These are phyloP conservation scores for Pseudopodoces humilis DNA, from an alignment of 2,113 vertebrate species.

Conservation along the genomic window DNA sequence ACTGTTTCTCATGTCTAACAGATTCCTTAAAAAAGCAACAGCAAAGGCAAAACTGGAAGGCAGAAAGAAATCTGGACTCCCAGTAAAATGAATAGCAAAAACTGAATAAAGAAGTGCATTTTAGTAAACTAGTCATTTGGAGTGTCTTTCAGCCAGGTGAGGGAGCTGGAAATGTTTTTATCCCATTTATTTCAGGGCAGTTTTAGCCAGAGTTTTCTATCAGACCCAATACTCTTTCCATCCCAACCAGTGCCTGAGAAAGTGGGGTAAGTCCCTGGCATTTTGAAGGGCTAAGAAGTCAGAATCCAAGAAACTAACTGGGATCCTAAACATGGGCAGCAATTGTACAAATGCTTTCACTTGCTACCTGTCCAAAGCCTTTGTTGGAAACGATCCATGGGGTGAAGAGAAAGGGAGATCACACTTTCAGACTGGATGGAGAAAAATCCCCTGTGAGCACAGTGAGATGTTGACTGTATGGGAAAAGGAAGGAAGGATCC, in stretches of 20 bases:
- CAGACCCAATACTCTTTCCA: neutral
- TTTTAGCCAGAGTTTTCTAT: neutral
- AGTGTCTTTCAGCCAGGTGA: neutral
- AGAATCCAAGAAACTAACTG: neutral
- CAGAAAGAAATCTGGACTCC: neutral
- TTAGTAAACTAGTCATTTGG: neutral
- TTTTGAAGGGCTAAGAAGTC: neutral
- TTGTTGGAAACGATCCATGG: neutral
- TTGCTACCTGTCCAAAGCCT: neutral
- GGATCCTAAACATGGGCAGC: neutral
- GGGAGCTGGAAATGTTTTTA: neutral
- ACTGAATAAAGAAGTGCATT: neutral
- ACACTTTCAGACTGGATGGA: neutral
- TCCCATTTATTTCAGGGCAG: neutral
- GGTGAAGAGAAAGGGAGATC: neutral
- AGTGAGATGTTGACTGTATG: neutral
- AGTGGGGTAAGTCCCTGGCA: neutral
- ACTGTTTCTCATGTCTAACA: neutral
- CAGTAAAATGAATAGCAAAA: neutral
- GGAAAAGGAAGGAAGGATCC: neutral
- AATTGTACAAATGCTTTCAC: neutral
- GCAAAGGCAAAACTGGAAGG: neutral
- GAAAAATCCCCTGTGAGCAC: neutral
- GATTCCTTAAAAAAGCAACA: neutral
- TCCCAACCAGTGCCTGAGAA: neutral